These are phyloP conservation scores for Anseranas semipalmata DNA, from an alignment of 2,113 vertebrate genomes.

Conservation along the genomic window DNA sequence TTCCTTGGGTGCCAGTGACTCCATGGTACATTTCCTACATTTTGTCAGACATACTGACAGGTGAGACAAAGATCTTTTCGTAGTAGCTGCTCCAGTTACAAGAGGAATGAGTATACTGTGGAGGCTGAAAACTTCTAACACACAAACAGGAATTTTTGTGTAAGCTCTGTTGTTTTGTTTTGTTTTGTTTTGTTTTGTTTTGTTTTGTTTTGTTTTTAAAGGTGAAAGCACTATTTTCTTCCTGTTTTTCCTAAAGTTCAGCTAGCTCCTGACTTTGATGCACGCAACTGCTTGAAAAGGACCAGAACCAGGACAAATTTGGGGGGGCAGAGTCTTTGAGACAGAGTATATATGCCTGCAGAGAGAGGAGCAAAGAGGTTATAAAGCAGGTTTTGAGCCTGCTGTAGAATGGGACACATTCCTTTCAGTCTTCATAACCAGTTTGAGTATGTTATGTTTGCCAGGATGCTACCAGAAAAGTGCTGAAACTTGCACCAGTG, in stretches of 20 bases:
- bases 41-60: not conserved
- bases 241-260: not conserved
- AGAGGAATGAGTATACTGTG: not conserved
- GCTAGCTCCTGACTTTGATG: not conserved
- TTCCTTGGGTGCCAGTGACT: not conserved
- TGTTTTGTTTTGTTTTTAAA: not conserved
- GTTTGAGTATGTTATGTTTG: not conserved
- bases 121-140: not conserved
- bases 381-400: not conserved
- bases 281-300: not conserved
- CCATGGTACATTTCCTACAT: not conserved
- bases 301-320: not conserved
- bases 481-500: not conserved
- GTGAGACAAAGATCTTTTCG: not conserved
- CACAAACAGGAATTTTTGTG: not conserved
- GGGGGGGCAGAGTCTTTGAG: not conserved
- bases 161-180: not conserved
- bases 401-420: not conserved
- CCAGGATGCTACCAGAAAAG: not conserved
- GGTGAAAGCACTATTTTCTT: not conserved
- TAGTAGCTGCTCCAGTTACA: not conserved
- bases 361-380: not conserved
- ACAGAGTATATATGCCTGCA: not conserved
- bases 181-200: not conserved
- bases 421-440: not conserved